phyloP scores from a whole-genome alignment of 2,888 invertebrate species.

The Dryobotodes eremita region DNA sequence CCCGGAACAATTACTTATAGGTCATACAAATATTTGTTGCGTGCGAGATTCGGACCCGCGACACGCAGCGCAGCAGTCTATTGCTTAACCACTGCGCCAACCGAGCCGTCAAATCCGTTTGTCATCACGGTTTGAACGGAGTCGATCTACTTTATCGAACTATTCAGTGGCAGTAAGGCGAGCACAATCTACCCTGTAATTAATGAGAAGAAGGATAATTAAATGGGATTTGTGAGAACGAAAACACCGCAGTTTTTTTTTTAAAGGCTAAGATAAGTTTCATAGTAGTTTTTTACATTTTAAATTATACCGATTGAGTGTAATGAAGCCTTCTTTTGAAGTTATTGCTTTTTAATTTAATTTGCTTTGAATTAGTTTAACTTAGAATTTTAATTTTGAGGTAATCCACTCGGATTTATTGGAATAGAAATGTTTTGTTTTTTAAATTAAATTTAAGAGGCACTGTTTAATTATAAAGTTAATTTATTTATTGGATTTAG shows the following conservation, averaged over 20 bases:
- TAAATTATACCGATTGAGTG: conserved; percentile 21
- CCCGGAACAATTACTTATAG: too few relatives aligned
- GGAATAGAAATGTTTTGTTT: conserved; percentile 23
- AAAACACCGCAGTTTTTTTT: conserved; percentile 65
- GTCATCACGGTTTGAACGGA: too few relatives aligned
- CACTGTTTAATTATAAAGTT: neutral
- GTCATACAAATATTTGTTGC: too few relatives aligned
- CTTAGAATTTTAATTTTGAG: conserved; percentile 27
- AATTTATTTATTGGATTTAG: conserved; percentile 10
- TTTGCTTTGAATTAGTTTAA: conserved; percentile 30
- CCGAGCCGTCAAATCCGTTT: too few relatives aligned
- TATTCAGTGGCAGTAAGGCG: conserved; percentile 63
- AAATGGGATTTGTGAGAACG: conserved; percentile 76
- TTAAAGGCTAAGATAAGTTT: conserved; percentile 51
- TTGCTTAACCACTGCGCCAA: too few relatives aligned
- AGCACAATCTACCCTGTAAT: conserved; percentile 80
- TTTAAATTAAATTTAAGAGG: conserved; percentile 7
- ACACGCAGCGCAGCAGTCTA: too few relatives aligned
- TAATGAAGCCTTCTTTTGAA: conserved; percentile 38
- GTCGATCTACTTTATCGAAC: neutral
- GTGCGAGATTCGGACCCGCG: too few relatives aligned
- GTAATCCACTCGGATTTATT: conserved; percentile 20
- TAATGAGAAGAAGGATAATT: conserved; percentile 82
- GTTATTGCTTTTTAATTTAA: conserved; percentile 27
- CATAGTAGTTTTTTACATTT: conserved; percentile 53